Percentiles rank a stretch among this genome's conserved stretches.
These are phyloP conservation scores for Thamnophis sirtalis DNA, from an alignment of 2,113 vertebrate genomes.

Conservation along the genomic window DNA sequence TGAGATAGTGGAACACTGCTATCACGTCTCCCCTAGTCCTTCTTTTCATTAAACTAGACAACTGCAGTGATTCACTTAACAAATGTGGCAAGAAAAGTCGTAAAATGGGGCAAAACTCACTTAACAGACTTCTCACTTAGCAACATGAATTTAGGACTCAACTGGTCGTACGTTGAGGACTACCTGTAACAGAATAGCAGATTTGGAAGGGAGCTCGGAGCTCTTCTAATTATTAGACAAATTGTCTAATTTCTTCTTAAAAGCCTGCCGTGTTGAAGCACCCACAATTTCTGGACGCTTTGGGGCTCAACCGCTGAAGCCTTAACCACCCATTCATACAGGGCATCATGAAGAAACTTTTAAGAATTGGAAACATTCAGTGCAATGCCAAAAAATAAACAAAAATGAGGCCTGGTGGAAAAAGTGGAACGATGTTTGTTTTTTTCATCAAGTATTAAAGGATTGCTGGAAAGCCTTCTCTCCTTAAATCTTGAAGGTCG, in stretches of 20 bases:
- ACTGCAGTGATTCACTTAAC: too few relatives aligned
- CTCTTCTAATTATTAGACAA: too few relatives aligned
- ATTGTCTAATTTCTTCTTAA: background rate
- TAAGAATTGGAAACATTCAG: background rate
- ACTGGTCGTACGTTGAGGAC: too few relatives aligned
- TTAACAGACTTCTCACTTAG: too few relatives aligned
- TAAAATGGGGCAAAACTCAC: too few relatives aligned
- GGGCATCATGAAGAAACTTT: background rate
- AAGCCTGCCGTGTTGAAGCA: background rate
- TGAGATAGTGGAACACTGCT: too few relatives aligned
- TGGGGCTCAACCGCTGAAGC: background rate
- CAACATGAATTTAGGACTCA: too few relatives aligned
- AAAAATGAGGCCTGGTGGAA: background rate
- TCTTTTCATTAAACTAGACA: too few relatives aligned
- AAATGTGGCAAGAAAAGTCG: too few relatives aligned
- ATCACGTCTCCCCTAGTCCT: too few relatives aligned
- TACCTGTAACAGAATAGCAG: background rate
- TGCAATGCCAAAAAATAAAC: conserved; percentile 17
- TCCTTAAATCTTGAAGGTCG: background rate
- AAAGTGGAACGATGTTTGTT: background rate
- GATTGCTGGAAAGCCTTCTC: background rate
- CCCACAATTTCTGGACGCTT: too few relatives aligned
- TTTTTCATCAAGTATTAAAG: background rate
- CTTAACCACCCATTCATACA: background rate
- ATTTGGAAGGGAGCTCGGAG: background rate